Conservation (phyloP, 2,113 vertebrate genomes). For the Halcyon malimbica region DNA sequence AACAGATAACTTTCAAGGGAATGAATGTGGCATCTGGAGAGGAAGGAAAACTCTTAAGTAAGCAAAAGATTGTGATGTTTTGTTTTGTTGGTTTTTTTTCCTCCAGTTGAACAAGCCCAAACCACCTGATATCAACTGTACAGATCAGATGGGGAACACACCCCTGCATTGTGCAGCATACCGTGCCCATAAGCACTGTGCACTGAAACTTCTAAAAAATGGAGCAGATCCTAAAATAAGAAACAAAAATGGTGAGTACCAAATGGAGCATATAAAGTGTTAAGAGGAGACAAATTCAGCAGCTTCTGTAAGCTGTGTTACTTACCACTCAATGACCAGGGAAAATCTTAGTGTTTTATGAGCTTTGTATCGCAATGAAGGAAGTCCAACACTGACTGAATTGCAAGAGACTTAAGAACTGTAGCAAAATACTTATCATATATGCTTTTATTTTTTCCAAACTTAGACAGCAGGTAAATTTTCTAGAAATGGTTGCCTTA, state of each 20-base stretch:
- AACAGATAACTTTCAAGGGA: neutral
- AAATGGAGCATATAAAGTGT: neutral
- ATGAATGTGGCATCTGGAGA: neutral
- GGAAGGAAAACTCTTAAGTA: neutral
- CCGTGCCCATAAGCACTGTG: constrained; percentile 89
- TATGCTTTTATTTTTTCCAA: neutral
- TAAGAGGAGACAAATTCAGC: neutral
- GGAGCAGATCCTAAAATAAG: constrained; percentile 82
- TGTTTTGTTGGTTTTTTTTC: neutral
- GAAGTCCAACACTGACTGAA: neutral
- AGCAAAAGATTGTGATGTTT: neutral
- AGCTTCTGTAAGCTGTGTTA: neutral
- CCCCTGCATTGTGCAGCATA: constrained; percentile 91
- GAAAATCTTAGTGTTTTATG: neutral
- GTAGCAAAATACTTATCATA: neutral
- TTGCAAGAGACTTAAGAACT: neutral
- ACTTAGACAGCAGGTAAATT: no score
- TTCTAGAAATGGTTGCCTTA: neutral
- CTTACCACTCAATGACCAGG: neutral
- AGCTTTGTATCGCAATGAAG: neutral
- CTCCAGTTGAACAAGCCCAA: constrained; percentile 82
- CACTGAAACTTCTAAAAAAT: constrained; percentile 85
- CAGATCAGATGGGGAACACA: constrained; percentile 88
- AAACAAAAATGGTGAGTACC: constrained; percentile 85
- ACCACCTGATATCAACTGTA: constrained; percentile 86